Conservation (phyloP, 2,113 vertebrate genomes). For the Bufo bufo region DNA sequence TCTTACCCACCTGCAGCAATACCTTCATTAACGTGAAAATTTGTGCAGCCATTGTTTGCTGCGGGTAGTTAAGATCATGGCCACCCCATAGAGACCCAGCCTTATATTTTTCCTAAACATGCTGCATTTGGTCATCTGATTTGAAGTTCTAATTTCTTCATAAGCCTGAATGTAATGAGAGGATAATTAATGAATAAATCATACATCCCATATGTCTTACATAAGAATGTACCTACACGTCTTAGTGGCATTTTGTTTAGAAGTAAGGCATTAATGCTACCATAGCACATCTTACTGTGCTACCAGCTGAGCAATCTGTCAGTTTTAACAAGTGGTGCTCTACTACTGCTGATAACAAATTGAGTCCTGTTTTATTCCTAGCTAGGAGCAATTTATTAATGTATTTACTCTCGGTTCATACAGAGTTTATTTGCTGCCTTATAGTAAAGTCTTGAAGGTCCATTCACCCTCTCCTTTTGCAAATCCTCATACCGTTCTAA, state of each 20-base stretch:
- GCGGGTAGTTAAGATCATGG: too few species aligned
- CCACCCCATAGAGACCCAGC: too few species aligned
- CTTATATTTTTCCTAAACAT: neutral
- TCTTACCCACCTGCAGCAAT: too few species aligned
- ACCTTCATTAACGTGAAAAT: too few species aligned
- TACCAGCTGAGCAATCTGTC: constrained; percentile 43
- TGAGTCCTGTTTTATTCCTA: constrained; percentile 53
- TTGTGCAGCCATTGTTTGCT: too few species aligned
- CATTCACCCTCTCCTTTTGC: constrained; percentile 18
- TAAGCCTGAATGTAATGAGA: neutral
- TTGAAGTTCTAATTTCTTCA: neutral
- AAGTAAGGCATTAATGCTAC: constrained; percentile 35
- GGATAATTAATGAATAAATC: neutral
- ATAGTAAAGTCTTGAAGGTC: constrained; percentile 43
- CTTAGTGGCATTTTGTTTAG: constrained; percentile 9
- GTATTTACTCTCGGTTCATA: constrained; percentile 51
- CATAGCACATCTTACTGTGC: constrained; percentile 35
- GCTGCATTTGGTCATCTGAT: neutral
- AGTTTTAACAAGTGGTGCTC: constrained; percentile 54
- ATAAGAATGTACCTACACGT: constrained; percentile 3
- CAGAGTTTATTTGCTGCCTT: constrained; percentile 52
- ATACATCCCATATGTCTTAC: neutral
- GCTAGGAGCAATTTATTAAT: constrained; percentile 54
- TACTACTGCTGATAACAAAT: constrained; percentile 56
- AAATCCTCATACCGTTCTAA: constrained; percentile 16